phyloP scores from a whole-genome alignment of 2,797 vertebrate genomes.

The Pogonophryne albipinna region DNA sequence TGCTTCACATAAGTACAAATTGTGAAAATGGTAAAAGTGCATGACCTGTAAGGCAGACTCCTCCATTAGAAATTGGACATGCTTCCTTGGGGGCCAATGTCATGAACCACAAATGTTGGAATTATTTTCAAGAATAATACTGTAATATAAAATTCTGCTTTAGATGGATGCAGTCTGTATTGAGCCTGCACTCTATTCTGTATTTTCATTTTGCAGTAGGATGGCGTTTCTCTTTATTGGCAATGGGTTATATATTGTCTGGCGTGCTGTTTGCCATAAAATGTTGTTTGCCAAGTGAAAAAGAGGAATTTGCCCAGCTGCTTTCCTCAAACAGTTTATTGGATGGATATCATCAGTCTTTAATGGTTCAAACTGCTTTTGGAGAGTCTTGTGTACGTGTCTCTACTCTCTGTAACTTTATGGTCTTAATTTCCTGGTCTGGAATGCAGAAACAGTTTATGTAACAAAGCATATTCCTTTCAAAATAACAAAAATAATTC shows the following conservation, averaged over 20 bases:
- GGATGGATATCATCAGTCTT: slow-evolving; percentile 52
- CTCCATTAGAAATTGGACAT: slow-evolving; percentile 32
- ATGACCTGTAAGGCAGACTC: slow-evolving; percentile 27
- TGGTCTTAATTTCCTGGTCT: slow-evolving; percentile 51
- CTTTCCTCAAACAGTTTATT: slow-evolving; percentile 62
- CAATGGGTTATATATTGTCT: slow-evolving; percentile 44
- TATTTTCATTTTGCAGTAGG: slow-evolving; percentile 54
- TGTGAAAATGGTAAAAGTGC: slow-evolving; percentile 33
- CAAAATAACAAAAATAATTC: slow-evolving; percentile 40
- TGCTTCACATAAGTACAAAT: not conserved
- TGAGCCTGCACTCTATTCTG: slow-evolving; percentile 35
- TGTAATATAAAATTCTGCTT: slow-evolving; percentile 44
- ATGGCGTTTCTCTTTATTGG: slow-evolving; percentile 49
- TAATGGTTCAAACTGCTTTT: slow-evolving; percentile 63
- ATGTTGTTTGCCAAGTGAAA: slow-evolving; percentile 59
- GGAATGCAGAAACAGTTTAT: slow-evolving; percentile 58
- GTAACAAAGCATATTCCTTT: slow-evolving; percentile 53
- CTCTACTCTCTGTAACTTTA: slow-evolving; percentile 39
- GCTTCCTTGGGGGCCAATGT: slow-evolving; percentile 47
- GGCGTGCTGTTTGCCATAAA: slow-evolving; percentile 51
- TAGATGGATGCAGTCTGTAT: slow-evolving; percentile 38
- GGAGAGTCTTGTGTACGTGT: slow-evolving; percentile 23
- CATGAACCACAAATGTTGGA: slow-evolving; percentile 57
- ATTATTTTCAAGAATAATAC: slow-evolving; percentile 58
- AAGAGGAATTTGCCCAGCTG: slow-evolving; percentile 57